Evolutionary conservation across 2,113 vertebrate genomes (phyloP).

Genomic region (Pycnonotus jocosus): DNA sequence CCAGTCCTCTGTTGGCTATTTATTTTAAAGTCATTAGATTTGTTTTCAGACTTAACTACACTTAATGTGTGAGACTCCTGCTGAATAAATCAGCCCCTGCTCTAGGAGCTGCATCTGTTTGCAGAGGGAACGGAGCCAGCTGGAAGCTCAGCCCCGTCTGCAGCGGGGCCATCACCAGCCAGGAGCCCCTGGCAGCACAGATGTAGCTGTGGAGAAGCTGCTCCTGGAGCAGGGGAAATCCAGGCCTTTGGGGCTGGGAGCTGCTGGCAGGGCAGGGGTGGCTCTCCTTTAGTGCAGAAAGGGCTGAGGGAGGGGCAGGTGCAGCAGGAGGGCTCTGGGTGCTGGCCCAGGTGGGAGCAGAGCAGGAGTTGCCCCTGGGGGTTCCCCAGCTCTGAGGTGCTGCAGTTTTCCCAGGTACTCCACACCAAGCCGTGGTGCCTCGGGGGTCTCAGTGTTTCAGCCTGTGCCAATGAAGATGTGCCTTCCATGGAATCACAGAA

Average conservation of each 20-base stretch:
- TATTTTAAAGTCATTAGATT: conserved; percentile 65
- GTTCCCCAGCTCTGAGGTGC: not conserved
- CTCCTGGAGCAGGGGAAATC: not conserved
- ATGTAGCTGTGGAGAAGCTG: not conserved
- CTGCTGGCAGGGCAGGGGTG: not conserved
- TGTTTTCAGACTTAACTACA: conserved; percentile 64
- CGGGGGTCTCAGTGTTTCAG: not conserved
- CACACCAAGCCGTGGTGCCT: fast-evolving
- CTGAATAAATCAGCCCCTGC: conserved; percentile 56
- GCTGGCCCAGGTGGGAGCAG: not conserved
- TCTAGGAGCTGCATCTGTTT: conserved; percentile 56
- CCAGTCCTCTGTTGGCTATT: conserved; percentile 50
- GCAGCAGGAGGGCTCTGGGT: not conserved
- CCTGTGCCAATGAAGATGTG: not conserved
- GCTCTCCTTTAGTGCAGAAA: fast-evolving
- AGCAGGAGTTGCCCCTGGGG: not conserved
- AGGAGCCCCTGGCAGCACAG: not conserved
- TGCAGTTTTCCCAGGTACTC: fast-evolving
- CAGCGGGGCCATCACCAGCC: conserved; percentile 26
- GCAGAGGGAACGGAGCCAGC: conserved; percentile 23
- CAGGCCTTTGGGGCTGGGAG: not conserved
- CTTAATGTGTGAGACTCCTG: conserved; percentile 56
- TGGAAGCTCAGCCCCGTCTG: conserved; percentile 22
- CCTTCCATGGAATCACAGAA: not conserved
- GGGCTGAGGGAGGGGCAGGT: not conserved